phyloP scores from a whole-genome alignment of 2,888 invertebrate species.

The Plusia festucae region DNA sequence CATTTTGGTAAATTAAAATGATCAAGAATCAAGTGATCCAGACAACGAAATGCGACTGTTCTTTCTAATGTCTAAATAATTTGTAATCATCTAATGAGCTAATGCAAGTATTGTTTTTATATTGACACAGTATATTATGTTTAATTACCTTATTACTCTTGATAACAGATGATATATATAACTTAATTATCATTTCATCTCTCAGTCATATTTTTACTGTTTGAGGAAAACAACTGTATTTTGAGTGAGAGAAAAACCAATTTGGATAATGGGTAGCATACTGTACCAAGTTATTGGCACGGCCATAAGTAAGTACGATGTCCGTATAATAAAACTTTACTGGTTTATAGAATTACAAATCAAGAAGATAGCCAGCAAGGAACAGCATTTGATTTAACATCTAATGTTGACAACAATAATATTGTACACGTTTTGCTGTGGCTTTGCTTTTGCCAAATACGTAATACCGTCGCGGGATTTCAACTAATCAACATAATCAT shows the following conservation, averaged over 20 bases:
- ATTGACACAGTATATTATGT: background rate
- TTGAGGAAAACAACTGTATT: background rate
- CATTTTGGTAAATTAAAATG: too few relatives aligned
- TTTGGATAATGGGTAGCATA: slow-evolving; percentile 33
- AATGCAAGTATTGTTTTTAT: background rate
- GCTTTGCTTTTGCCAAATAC: too few relatives aligned
- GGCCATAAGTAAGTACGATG: slow-evolving; percentile 37
- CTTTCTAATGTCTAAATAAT: background rate
- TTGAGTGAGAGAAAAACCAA: background rate
- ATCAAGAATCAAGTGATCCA: background rate
- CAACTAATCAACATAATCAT: too few relatives aligned
- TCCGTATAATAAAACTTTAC: too few relatives aligned
- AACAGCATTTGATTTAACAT: too few relatives aligned
- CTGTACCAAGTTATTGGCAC: slow-evolving; percentile 44
- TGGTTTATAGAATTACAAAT: too few relatives aligned
- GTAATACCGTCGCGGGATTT: too few relatives aligned
- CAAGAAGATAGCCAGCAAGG: too few relatives aligned
- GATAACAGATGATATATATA: slow-evolving; percentile 1
- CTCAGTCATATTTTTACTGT: background rate
- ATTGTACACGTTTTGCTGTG: too few relatives aligned
- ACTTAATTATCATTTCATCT: slow-evolving; percentile 16
- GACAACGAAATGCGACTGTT: background rate
- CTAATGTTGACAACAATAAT: too few relatives aligned
- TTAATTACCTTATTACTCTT: background rate
- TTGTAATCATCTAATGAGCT: background rate